phyloP scores from a whole-genome alignment of 2,113 vertebrate genomes.

The Pelodiscus sinensis region DNA sequence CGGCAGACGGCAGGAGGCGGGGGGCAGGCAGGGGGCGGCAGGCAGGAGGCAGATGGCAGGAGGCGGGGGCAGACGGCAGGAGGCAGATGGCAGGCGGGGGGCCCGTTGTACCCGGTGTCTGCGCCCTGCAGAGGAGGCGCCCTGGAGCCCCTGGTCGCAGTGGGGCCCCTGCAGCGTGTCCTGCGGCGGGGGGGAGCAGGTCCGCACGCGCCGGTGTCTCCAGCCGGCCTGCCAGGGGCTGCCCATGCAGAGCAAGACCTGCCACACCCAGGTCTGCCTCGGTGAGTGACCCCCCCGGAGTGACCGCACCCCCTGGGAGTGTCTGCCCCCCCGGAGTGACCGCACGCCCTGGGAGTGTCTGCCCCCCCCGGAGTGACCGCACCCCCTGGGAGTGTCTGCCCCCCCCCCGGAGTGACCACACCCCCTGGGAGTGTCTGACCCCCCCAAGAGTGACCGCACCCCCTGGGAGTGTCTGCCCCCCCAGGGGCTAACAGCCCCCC shows the following conservation, averaged over 20 bases:
- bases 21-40: too few relatives aligned
- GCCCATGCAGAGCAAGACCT: constrained; percentile 77
- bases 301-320: accelerated
- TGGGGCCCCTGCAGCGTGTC: constrained; percentile 84
- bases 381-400: too few relatives aligned
- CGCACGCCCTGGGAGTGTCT: accelerated
- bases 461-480: too few relatives aligned
- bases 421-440: too few relatives aligned
- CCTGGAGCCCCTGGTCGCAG: constrained; percentile 83
- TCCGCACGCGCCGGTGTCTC: constrained; percentile 78
- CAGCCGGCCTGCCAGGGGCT: constrained; percentile 79
- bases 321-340: neutral
- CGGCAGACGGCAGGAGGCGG: accelerated
- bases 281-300: constrained; percentile 47
- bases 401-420: neutral
- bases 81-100: too few relatives aligned
- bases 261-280: constrained; percentile 78
- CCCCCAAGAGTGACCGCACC: too few relatives aligned
- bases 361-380: too few relatives aligned
- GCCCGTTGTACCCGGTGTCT: neutral
- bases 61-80: too few relatives aligned
- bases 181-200: constrained; percentile 83
- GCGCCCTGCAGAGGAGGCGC: neutral
- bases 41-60: too few relatives aligned
- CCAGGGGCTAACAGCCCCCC: too few relatives aligned